Evolutionary conservation across 2,797 vertebrate genomes (phyloP), one percentile per base, ranked within the genome.

Genomic region (Corythornis leucogaster): DNA sequence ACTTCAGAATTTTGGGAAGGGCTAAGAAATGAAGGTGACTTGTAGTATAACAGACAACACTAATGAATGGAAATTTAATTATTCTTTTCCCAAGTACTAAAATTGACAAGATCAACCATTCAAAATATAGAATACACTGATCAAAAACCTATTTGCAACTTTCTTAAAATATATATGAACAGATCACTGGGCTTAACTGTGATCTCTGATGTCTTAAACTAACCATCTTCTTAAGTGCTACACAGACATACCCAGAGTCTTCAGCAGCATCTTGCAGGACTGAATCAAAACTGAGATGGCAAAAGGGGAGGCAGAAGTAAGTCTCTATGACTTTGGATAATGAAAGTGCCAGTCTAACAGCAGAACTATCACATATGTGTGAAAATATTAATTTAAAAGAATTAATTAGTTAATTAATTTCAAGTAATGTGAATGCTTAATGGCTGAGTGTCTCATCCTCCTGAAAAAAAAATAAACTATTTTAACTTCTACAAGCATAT

Each of bases 341-440:
- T 22, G 53, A 43, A 91, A 58, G 26, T 38, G 42, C 30, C 68
- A 87, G n/a, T 74, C 54, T 87, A 84, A 86, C 33, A 91, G 57
- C 15, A 77, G 66, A 68, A 50, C 12, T 51, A 48, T 16, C 31
- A 62, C 62, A 62, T 80, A 88, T 64, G 57, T 79, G 64, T 2
- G 4, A 93, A 94, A 89, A 68, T 64, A 87, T 46, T 87, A 89
- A 87, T 80, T 50, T 31, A 70, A 86, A 86, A 15, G 6, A 67
- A 73, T 69, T 74, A 61, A 71, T 91, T 85, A 68, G n/a, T 66
- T 87, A 85, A 80, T 76, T 76, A 62, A 82, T 91, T 85, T 89
- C 45, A 70, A 85, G 42, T n/a, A 70, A 82, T 20, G 24, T 20
- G 45, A 69, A 61, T 61, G 50, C 3, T 90, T 94, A 93, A 89